Base-by-base conservation (phyloP, 2,113 vertebrate species). In the Gambusia affinis region DNA sequence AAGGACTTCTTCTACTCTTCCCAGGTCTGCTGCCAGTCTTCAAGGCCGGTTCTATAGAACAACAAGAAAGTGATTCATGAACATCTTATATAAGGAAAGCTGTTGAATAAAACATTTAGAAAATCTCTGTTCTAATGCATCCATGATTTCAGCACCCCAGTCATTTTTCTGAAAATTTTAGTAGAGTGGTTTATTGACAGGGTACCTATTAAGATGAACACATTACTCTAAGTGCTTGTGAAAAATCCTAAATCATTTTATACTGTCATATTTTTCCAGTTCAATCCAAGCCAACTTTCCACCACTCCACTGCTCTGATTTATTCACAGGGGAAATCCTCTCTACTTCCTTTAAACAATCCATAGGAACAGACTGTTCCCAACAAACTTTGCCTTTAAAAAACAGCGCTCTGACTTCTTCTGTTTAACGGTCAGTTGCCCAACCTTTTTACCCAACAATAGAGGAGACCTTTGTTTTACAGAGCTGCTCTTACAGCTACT, bases 1-100 rank as follows among this genome's bases (percentile, higher is more conserved):
- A 90, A 0, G 96, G 96, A 85, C 90, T 97, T 83, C 93, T 95
- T 75, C 95, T 92, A 0, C 90, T 92, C 60, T 95, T 96, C 10
- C 90, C 81, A 19, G 92, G 88, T 89, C 92, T 94, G 80, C 71
- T 70, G 39, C 79, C 86, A 28, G 78, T 85, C 89, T 93, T 79
- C 51, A 79, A 70, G 31, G 81, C 51, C 0, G 92, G 86, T 76
- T 95, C 94, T 60, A 89, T 71, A 27, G 57, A 91, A 91, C 39
- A n/a, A 70, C 64, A 63, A n/a, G 12, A 14, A 28, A n/a, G 12
- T 1, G 10, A 73, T 60, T 33, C 8, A 64, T 11, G 27, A 2
- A 64, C 8, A 7, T n/a, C 51, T n/a, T 57, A 17, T 19, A 47
- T 47, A 57, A 57, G 22, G 5, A 71, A 75, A 3, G 1, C 1